Percentiles rank a stretch among this genome's conserved stretches.
Conservation (phyloP, 2,888 invertebrate species). For the Tenthredo livida region DNA sequence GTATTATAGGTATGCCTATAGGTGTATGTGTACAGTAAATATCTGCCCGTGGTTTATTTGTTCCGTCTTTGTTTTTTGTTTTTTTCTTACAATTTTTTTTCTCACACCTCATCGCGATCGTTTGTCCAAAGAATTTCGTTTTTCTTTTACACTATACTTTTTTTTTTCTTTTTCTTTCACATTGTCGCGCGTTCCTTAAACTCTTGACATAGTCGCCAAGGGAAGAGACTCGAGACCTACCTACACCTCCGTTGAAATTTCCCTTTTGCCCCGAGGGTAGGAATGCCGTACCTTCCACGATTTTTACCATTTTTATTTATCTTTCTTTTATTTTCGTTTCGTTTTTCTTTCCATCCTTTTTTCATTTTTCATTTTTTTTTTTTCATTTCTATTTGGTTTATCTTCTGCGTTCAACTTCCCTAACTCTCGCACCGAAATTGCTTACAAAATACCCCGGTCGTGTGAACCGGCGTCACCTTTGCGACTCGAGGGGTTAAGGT, state of each 20-base stretch:
- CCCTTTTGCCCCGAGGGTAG: conserved; percentile 25
- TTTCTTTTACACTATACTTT: not conserved
- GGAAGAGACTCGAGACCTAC: conserved; percentile 6
- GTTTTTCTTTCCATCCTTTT: not conserved
- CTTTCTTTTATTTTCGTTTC: not conserved
- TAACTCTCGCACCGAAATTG: conserved; percentile 20
- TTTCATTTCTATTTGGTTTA: not conserved
- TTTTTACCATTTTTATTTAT: conserved; percentile 39
- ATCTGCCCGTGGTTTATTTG: not conserved
- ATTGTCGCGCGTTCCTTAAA: conserved; percentile 13
- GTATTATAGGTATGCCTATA: not conserved
- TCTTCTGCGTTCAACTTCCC: not conserved
- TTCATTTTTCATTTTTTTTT: not conserved
- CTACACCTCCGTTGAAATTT: conserved; percentile 27
- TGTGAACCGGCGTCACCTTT: conserved; percentile 46
- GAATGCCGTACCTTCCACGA: conserved; percentile 26
- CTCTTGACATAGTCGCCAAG: conserved; percentile 31
- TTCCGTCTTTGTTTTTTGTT: not conserved
- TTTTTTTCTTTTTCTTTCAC: not conserved
- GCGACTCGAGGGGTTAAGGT: not conserved
- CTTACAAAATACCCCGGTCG: conserved; percentile 25
- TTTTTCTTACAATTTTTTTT: not conserved
- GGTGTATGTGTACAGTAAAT: not conserved
- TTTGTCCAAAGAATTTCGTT: conserved; percentile 1
- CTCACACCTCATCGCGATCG: not conserved